Conservation (phyloP, 2,113 vertebrate species). For the Centropristis striata region DNA sequence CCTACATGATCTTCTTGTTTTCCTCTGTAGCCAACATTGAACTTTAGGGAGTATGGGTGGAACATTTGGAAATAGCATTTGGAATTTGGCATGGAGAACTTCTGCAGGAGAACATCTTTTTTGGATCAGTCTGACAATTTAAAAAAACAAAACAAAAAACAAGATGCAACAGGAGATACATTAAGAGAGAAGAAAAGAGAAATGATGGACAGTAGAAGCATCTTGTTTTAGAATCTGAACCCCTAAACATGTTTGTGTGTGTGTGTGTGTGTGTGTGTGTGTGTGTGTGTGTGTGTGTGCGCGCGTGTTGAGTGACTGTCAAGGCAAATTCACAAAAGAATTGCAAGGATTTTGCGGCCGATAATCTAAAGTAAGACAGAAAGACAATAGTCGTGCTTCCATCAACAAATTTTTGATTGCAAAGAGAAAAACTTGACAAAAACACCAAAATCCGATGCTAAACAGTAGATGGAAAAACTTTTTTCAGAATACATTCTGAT, state of each 20-base stretch:
- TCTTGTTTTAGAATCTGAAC: not conserved
- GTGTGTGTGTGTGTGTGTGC: no score
- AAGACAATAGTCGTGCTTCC: no score
- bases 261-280: not conserved
- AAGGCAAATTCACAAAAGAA: no score
- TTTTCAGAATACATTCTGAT: no score
- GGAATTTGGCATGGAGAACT: constrained; percentile 34
- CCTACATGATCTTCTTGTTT: constrained; percentile 39
- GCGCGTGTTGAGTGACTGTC: no score
- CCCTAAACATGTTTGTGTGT: not conserved
- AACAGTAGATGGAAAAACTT: no score
- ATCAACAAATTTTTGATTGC: no score
- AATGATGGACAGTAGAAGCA: constrained; percentile 14
- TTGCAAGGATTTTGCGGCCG: no score
- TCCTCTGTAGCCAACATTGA: constrained; percentile 4
- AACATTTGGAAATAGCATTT: constrained; percentile 49
- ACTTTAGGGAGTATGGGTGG: constrained; percentile 67
- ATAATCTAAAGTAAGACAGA: no score
- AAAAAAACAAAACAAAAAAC: constrained; percentile 15
- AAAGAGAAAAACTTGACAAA: no score
- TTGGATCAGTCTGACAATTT: constrained; percentile 67
- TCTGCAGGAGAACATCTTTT: constrained; percentile 7
- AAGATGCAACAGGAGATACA: constrained; percentile 11
- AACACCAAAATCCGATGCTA: no score
- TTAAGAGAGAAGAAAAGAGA: not conserved